A percentile compares a stretch with the other conserved stretches of the same genome.
phyloP scores from a whole-genome alignment of 2,113 vertebrate species.

The Syngnathoides biaculeatus region DNA sequence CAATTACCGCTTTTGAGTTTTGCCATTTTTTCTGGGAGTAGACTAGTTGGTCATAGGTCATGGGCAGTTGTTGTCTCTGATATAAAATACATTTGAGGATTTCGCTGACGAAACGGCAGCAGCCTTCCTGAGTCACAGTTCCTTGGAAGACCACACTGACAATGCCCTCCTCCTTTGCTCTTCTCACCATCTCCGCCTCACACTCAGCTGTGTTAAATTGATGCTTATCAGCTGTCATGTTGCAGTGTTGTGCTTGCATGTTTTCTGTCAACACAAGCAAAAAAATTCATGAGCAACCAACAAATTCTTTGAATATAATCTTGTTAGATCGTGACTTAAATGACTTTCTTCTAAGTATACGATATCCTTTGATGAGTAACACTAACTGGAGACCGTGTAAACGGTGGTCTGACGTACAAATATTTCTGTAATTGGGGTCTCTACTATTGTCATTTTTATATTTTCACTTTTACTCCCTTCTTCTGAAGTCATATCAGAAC shows the following conservation, averaged over 20 bases:
- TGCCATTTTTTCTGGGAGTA: conserved; percentile 76
- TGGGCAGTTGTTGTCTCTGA: conserved; percentile 91
- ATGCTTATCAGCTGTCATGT: conserved; percentile 7
- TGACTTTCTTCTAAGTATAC: neutral
- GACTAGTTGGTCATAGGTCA: conserved; percentile 89
- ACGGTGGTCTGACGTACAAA: neutral
- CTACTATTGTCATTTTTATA: too few relatives aligned
- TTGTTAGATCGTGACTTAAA: conserved; percentile 14
- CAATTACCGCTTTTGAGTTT: conserved; percentile 50
- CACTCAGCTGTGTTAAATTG: conserved; percentile 14
- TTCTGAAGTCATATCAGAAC: too few relatives aligned
- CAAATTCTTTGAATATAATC: neutral
- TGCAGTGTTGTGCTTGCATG: conserved; percentile 12
- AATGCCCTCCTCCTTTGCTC: conserved; percentile 61
- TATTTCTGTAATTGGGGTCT: too few relatives aligned
- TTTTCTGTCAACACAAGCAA: conserved; percentile 28
- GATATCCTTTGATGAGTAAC: too few relatives aligned
- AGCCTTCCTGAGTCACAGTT: conserved; percentile 79
- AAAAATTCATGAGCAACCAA: conserved; percentile 3
- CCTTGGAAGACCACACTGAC: conserved; percentile 84
- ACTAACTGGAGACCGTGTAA: neutral
- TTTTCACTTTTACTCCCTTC: too few relatives aligned
- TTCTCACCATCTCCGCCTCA: conserved; percentile 51
- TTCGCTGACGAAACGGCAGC: conserved; percentile 86
- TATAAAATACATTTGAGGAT: conserved; percentile 90